Conservation (phyloP, 2,797 vertebrate species). For the Molossus molossus region DNA sequence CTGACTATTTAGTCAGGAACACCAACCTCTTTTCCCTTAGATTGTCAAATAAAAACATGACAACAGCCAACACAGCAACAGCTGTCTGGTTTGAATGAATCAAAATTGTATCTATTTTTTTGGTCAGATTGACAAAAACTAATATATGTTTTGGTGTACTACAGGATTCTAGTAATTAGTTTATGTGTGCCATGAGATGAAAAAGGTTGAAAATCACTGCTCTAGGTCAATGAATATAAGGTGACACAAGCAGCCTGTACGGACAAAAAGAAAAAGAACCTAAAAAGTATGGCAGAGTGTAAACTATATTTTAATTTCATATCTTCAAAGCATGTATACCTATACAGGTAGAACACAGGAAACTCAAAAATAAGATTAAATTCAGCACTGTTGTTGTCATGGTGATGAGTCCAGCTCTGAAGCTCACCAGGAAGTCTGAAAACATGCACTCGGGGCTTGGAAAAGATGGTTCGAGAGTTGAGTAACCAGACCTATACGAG, state of each 20-base stretch:
- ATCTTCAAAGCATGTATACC: neutral
- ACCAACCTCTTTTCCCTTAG: neutral
- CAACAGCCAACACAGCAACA: neutral
- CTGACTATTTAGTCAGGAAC: neutral
- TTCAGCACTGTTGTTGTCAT: neutral
- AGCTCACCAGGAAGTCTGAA: neutral
- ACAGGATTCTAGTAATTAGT: neutral
- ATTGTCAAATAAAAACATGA: neutral
- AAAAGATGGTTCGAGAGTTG: neutral
- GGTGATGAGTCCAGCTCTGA: neutral
- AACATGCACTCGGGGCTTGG: slow-evolving; percentile 35
- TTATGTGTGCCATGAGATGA: neutral
- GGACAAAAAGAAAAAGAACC: slow-evolving; percentile 42
- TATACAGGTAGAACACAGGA: neutral
- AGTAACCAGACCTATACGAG: neutral
- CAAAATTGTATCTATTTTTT: neutral
- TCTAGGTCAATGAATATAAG: neutral
- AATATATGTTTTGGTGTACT: neutral
- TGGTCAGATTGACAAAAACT: neutral
- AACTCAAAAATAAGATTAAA: slow-evolving; percentile 21
- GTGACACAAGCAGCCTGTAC: neutral
- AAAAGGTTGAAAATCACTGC: neutral
- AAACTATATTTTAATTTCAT: slow-evolving; percentile 54
- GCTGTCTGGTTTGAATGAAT: neutral
- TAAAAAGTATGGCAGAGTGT: slow-evolving; percentile 1